These are phyloP conservation scores for Panagrolaimus sp. DNA, from an alignment of 1,140 invertebrate genomes.

Conservation along the genomic window DNA sequence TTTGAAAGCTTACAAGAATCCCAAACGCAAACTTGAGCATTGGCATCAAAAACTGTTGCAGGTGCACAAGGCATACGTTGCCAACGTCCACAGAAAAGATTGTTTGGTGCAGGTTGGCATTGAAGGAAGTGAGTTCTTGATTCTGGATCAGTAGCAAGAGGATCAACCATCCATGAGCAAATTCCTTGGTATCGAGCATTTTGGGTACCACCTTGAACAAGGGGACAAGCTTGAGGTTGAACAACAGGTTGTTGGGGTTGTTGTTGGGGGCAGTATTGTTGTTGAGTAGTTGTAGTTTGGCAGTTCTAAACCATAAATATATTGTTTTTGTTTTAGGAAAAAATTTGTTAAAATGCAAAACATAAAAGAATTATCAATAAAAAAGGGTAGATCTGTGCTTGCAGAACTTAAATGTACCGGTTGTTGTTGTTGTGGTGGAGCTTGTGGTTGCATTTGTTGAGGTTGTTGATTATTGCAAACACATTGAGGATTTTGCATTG, in stretches of 20 bases:
- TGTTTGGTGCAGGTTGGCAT: conserved; percentile 58
- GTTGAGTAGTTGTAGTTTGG: conserved; percentile 48
- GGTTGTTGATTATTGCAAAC: background rate
- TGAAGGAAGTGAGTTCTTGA: conserved; percentile 47
- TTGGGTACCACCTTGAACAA: conserved; percentile 50
- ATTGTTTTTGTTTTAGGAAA: no score
- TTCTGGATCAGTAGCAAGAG: conserved; percentile 53
- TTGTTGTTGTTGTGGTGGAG: conserved; percentile 16
- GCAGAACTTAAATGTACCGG: conserved; percentile 1
- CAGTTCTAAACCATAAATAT: conserved; percentile 22
- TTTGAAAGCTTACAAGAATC: conserved; percentile 32
- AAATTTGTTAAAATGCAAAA: no score
- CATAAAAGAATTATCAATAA: no score
- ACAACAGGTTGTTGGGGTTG: conserved; percentile 41
- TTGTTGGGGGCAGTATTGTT: conserved; percentile 47
- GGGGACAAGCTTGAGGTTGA: conserved; percentile 56
- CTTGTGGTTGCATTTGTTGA: conserved; percentile 20
- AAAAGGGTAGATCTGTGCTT: no score
- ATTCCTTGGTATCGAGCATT: conserved; percentile 49
- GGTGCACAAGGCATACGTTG: conserved; percentile 59
- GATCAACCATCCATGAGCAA: conserved; percentile 59
- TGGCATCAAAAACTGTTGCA: conserved; percentile 51
- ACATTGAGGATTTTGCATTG: no score
- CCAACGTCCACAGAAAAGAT: conserved; percentile 57
- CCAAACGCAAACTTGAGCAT: conserved; percentile 55